These are phyloP conservation scores for Tipula unca DNA, from an alignment of 2,888 invertebrate species.

Conservation along the genomic window DNA sequence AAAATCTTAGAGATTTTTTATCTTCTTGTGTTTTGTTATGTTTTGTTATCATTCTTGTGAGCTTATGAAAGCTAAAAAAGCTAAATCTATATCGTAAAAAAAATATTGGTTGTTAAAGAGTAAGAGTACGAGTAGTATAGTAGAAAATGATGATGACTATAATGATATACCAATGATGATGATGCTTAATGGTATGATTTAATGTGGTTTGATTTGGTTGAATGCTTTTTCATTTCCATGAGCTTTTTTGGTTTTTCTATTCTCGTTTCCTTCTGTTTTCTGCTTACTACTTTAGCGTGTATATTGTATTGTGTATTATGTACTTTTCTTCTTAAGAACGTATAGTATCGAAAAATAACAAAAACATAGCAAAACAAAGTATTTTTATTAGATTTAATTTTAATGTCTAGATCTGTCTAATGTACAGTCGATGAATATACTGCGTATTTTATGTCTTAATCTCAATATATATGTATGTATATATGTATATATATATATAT, in stretches of 20 bases:
- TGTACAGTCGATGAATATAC: neutral
- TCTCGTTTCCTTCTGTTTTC: neutral
- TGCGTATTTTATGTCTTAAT: neutral
- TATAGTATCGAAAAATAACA: neutral
- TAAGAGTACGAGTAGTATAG: neutral
- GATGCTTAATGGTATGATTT: conserved; percentile 14
- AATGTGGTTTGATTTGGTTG: conserved; percentile 14
- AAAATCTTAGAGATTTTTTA: neutral
- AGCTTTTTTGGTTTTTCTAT: neutral
- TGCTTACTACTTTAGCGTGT: neutral
- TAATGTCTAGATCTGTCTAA: neutral
- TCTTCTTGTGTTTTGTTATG: neutral
- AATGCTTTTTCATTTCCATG: conserved; percentile 2
- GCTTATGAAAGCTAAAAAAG: neutral
- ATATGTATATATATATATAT: no score
- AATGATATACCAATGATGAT: conserved; percentile 8
- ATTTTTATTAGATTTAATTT: neutral
- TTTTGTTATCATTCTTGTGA: neutral
- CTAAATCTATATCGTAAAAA: neutral
- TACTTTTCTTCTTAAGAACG: neutral
- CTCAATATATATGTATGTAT: neutral
- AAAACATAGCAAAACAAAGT: neutral
- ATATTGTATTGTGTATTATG: neutral
- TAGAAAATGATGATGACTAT: neutral
- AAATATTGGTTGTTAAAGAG: neutral